Conservation (phyloP, 2,113 vertebrate genomes). For the Falcunculus frontatus region DNA sequence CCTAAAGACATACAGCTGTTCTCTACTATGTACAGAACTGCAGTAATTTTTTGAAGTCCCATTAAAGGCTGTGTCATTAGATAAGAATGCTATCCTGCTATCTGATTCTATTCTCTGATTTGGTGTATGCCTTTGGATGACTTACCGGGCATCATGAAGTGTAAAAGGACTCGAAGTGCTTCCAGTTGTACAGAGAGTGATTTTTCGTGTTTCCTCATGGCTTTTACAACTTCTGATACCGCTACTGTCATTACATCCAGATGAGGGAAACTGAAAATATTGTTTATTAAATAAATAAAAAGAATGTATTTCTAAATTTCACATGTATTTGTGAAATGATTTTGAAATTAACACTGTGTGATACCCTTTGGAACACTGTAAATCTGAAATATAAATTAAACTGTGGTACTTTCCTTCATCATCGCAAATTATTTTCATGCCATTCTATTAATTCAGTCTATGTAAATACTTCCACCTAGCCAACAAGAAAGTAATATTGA, state of each 20-base stretch:
- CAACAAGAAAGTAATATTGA: background rate
- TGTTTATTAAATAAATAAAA: background rate
- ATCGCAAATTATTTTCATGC: background rate
- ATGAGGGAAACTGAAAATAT: constrained; percentile 73
- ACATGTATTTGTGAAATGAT: background rate
- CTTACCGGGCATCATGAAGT: constrained; percentile 82
- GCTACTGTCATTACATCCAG: constrained; percentile 83
- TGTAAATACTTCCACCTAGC: background rate
- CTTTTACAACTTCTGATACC: constrained; percentile 78
- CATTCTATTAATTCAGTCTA: background rate
- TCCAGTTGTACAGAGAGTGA: constrained; percentile 83
- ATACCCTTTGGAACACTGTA: background rate
- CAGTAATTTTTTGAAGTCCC: background rate
- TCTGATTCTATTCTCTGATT: background rate
- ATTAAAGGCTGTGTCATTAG: background rate
- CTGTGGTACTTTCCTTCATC: background rate
- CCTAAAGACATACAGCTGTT: background rate
- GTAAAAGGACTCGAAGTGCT: constrained; percentile 82
- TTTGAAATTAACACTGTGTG: background rate
- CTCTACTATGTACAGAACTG: background rate
- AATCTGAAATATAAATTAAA: background rate
- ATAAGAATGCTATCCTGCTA: background rate
- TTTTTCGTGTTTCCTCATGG: constrained; percentile 83
- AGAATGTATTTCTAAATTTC: background rate
- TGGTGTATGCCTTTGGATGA: background rate